Evolutionary conservation across 2,888 invertebrate genomes (phyloP), one percentile per base, ranked within the genome.

Genomic region (Drosophila macrospina): DNA sequence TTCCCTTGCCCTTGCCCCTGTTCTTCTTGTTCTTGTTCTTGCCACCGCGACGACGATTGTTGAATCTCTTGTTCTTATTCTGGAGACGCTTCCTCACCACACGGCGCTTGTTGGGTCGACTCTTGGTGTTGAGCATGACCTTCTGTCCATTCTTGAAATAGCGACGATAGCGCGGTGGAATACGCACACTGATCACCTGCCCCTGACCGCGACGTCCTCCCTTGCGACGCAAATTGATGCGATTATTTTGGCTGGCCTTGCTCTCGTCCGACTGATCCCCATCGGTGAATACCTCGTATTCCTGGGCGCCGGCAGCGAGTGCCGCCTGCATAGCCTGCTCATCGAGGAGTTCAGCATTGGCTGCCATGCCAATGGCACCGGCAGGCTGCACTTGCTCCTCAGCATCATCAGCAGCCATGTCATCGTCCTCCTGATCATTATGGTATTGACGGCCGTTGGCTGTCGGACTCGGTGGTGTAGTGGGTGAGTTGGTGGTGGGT

Each of bases 61-160:
- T 69, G 45, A 66, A 13, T 10, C 70, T 54, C 51, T 66, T 77
- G 60, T 77, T 69, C 48, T 73, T 81, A 54, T 68, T 72, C 30
- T 82, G 80, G 4, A 69, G 16, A 3, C 90, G 87, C 56, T 71
- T 88, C 28, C 74, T 72, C n/a, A 78, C 54, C 2, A 82, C 82
- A 15, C 90, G 89, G n/a, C 86, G 82, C 67, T 71, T 89, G 44
- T 6, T 45, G 7, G 80, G 76, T 1, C 82, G 76, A 4, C 66
- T 74, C 69, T 80, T 80, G 45, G 82, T 73, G 54, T 87, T 90
- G 16, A 91, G 60, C 80, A 86, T 78, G n/a, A 90, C 83, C 45
- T 85, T 89, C 54, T 90, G 91, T 5, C 91, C 91, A 42, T 88
- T 90, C 69, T 88, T 87, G 72, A 91, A 91, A 68, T 89, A 90